Evolutionary conservation across 2,888 invertebrate species (phyloP), one percentile per base, ranked within the genome.

Genomic region (Eremobia ochroleuca): DNA sequence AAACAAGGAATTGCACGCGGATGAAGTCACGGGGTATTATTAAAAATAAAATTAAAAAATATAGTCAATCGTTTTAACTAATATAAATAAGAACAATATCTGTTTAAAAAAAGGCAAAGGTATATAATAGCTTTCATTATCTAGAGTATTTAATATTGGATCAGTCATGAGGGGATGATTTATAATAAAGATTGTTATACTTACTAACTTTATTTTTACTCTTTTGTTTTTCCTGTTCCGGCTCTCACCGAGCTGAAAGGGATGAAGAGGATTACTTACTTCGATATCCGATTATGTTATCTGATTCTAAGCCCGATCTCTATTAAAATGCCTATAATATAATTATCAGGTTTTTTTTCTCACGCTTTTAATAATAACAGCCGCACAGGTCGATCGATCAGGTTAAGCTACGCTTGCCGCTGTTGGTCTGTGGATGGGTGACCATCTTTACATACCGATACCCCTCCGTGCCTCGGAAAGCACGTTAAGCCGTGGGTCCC

Each of bases 221-320:
- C 52, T 78, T 55, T 71, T 77, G 58, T 78, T 87, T 87, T 84
- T 68, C 70, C 64, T 69, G 21, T 77, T 62, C 69, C 46, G 61
- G 31, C 65, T 71, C 49, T 28, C 46, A 64, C 11, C 5, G 25
- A 64, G 28, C 74, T 72, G 28, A 61, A 73, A 66, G 65, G 65
- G 64, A 40, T 64, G 72, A 69, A 68, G 61, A 61, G 73, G 78
- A 85, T 85, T 75, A 82, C 62, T 73, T 46, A 82, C 52, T 73
- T 59, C 64, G 49, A 78, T 76, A 86, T 82, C 82, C 73, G 86
- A 85, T 78, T 78, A 76, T 62, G 65, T 28, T 71, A 74, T 74
- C 61, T 58, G 43, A 74, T 72, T 68, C 52, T 40, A 25, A 59
- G 58, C 40, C 52, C 11, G 31, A 25, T 59, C 15, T 37, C 34